Conservation (phyloP, 2,888 invertebrate species). For the Neoaliturus tenellus region DNA sequence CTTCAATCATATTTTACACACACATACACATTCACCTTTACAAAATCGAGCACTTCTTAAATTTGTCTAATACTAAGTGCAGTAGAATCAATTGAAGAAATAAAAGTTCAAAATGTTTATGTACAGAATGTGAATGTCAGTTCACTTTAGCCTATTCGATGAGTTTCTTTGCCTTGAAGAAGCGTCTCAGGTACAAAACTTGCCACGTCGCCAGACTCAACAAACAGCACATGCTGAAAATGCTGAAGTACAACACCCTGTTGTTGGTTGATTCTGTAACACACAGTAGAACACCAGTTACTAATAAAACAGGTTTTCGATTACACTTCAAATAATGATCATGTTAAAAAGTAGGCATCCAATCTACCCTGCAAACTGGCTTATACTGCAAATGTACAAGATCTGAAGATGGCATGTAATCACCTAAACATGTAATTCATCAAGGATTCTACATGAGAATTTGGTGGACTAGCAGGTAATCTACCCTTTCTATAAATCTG, state of each 20-base stretch:
- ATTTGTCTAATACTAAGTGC: conserved; percentile 8
- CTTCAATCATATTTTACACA: background rate
- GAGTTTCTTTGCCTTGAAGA: conserved; percentile 99
- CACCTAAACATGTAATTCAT: no score
- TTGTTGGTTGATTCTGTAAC: conserved; percentile 98
- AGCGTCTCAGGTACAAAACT: conserved; percentile 96
- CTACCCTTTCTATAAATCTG: no score
- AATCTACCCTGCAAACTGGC: no score
- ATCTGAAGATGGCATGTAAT: no score
- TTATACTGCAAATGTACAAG: no score
- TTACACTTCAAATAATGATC: no score
- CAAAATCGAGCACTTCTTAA: conserved; percentile 34
- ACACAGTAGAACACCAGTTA: no score
- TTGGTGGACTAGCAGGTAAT: no score
- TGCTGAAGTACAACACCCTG: conserved; percentile 97
- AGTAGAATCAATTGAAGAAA: background rate
- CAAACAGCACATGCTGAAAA: conserved; percentile 98
- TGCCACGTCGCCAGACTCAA: conserved; percentile 98
- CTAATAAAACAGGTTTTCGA: no score
- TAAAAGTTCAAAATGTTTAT: conserved; percentile 7
- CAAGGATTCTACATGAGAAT: no score
- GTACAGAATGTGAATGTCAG: background rate
- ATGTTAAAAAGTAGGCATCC: no score
- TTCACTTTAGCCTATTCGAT: conserved; percentile 89
- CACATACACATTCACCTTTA: conserved; percentile 17